Evolutionary conservation across 2,888 invertebrate species (phyloP).

Genomic region (Lapara coniferarum): DNA sequence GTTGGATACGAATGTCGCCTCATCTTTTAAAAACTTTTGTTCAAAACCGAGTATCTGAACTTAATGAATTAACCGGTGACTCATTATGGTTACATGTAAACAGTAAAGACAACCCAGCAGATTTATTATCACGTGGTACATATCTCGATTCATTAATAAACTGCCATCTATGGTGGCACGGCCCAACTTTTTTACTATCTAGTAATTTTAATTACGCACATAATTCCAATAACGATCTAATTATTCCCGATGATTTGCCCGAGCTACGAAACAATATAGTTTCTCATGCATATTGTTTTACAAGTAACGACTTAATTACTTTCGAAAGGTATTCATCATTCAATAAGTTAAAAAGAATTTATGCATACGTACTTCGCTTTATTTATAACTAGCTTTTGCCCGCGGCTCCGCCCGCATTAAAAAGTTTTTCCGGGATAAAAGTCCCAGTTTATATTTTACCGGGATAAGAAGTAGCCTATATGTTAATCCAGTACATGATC

Average conservation of each 20-base stretch:
- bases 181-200: background rate
- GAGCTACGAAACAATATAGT: too few species aligned
- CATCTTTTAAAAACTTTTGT: constrained; percentile 25
- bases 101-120: constrained; percentile 13
- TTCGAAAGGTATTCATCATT: too few species aligned
- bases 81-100: constrained; percentile 13
- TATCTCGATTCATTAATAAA: background rate
- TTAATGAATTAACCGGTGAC: constrained; percentile 18
- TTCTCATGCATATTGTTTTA: too few species aligned
- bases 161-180: background rate
- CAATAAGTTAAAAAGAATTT: background rate
- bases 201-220: background rate
- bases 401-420: too few species aligned
- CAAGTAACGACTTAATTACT: too few species aligned
- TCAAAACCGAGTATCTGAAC: constrained; percentile 25
- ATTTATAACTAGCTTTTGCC: too few species aligned
- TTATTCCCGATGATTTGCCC: background rate
- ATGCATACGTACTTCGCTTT: background rate
- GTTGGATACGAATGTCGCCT: constrained; percentile 27
- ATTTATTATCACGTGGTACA: background rate
- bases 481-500: too few species aligned
- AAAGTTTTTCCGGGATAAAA: too few species aligned
- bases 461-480: too few species aligned
- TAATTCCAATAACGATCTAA: background rate
- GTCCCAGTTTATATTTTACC: too few species aligned